phyloP scores from a whole-genome alignment of 2,797 vertebrate genomes.

The Lithobates pipiens region DNA sequence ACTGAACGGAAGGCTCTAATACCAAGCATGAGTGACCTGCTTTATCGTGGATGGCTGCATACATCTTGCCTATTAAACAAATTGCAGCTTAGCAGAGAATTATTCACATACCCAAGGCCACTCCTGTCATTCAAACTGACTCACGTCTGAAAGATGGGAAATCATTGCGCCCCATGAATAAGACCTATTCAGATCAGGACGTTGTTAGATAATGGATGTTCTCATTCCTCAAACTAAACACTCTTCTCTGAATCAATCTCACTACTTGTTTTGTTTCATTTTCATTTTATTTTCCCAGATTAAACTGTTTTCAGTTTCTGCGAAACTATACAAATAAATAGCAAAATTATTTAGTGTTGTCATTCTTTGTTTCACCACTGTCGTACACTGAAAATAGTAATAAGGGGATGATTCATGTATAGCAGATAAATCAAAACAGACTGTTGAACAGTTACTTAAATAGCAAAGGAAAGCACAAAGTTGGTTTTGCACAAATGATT shows the following conservation, averaged over 20 bases:
- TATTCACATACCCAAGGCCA: slow-evolving; percentile 62
- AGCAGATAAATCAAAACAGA: not conserved
- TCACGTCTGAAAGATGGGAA: slow-evolving; percentile 51
- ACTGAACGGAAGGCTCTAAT: slow-evolving; percentile 53
- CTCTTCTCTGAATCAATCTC: slow-evolving; percentile 47
- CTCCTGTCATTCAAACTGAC: slow-evolving; percentile 61
- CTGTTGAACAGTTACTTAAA: not conserved
- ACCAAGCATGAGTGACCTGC: slow-evolving; percentile 56
- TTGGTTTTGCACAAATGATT: not conserved
- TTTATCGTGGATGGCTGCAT: slow-evolving; percentile 62
- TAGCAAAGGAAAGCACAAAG: not conserved
- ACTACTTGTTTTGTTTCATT: slow-evolving; percentile 46
- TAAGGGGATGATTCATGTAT: not conserved
- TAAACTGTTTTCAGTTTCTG: slow-evolving; percentile 17
- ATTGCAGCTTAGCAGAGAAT: slow-evolving; percentile 60
- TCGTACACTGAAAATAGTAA: not conserved
- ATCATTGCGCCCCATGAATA: slow-evolving; percentile 54
- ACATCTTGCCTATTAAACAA: slow-evolving; percentile 61
- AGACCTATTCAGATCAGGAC: slow-evolving; percentile 58
- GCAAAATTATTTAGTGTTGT: not conserved
- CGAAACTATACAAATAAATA: slow-evolving; percentile 15
- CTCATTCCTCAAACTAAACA: slow-evolving; percentile 45
- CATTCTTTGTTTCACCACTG: not conserved
- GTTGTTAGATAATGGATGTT: slow-evolving; percentile 55
- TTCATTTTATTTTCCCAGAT: slow-evolving; percentile 27